phyloP scores from a whole-genome alignment of 2,113 vertebrate species.

The Hydropotes inermis region DNA sequence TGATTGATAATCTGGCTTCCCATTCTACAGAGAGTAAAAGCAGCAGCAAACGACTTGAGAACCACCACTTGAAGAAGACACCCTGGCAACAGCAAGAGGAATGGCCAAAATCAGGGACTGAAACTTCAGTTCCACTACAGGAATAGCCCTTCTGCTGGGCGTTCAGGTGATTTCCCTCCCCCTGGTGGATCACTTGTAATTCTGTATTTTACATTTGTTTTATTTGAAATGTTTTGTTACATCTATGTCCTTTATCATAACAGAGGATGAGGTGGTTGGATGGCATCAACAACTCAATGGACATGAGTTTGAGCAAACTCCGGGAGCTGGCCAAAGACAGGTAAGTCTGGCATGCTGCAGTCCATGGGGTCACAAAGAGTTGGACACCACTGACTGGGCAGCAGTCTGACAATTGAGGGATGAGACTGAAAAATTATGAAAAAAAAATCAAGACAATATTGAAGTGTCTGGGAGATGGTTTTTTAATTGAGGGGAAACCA shows the following conservation, averaged over 20 bases:
- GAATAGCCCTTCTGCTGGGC: neutral
- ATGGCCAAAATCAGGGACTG: neutral
- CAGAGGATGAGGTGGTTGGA: neutral
- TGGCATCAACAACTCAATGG: neutral
- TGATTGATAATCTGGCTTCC: neutral
- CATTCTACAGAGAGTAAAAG: neutral
- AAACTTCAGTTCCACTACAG: neutral
- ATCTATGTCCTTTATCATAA: neutral
- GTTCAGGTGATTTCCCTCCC: neutral
- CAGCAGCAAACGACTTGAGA: neutral
- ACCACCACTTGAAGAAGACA: neutral
- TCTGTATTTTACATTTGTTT: neutral
- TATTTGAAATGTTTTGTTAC: neutral
- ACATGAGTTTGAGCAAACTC: neutral
- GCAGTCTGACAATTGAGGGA: neutral
- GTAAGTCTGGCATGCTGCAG: neutral
- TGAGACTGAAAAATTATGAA: neutral
- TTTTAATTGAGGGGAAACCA: neutral
- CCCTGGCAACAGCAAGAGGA: neutral
- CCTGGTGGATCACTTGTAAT: neutral
- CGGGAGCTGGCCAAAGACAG: neutral
- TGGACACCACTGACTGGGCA: neutral
- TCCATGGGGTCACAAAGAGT: neutral
- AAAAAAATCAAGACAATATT: slow-evolving; percentile 14
- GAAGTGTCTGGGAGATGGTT: neutral